These are phyloP conservation scores for Dendrophyllia cribrosa DNA, from an alignment of 64 coral and sea anemone species.

Conservation along the genomic window DNA sequence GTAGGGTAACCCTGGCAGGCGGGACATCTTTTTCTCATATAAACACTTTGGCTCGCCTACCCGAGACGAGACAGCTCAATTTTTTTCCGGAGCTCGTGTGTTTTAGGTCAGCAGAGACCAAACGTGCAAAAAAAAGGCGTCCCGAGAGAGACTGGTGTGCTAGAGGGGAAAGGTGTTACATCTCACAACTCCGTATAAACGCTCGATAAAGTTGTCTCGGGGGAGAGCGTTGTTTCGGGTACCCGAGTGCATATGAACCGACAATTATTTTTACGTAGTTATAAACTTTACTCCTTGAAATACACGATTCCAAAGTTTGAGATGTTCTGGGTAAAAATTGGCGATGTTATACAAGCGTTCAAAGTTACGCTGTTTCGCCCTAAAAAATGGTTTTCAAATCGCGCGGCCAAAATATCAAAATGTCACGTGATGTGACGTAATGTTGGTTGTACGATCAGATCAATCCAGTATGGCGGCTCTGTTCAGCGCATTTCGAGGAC, in stretches of 20 bases:
- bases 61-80: no score
- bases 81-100: no score
- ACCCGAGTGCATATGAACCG: conserved; percentile 23
- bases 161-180: no score
- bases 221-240: no score
- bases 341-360: not conserved
- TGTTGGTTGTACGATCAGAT: not conserved
- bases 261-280: not conserved
- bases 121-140: no score
- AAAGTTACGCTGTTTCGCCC: conserved; percentile 10
- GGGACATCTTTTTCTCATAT: no score
- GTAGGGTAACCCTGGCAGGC: no score
- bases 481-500: conserved; percentile 60
- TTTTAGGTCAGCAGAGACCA: no score
- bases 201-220: no score
- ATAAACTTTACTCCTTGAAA: not conserved
- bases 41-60: no score
- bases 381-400: not conserved
- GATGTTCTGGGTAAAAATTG: not conserved
- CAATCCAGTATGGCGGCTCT: not conserved
- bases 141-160: no score
- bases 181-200: no score
- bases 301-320: not conserved
- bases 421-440: conserved; percentile 64
- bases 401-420: conserved; percentile 40